Evolutionary conservation across 1,140 invertebrate species (phyloP).

Genomic region (roundworm (Caenorhabditis elegans)): WBcel235 BX284605.5:3411501-3412000

Average conservation of each 20-base stretch:
- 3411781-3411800: background rate
- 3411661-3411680: background rate
- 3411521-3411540: background rate
- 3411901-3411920: background rate
- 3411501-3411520: background rate
- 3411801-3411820: background rate
- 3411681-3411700: background rate
- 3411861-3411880: slow-evolving; percentile 13
- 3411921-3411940: background rate
- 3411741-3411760: background rate
- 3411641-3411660: slow-evolving; percentile 24
- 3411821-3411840: slow-evolving; percentile 19
- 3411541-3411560: background rate
- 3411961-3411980: background rate
- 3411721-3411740: too few species aligned
- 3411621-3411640: background rate
- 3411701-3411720: too few species aligned
- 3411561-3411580: background rate
- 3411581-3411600: background rate
- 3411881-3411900: background rate
- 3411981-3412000: background rate
- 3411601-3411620: slow-evolving; percentile 7
- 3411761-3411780: background rate
- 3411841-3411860: background rate
- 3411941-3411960: background rate